phyloP scores from a whole-genome alignment of 2,797 vertebrate genomes.

The Hipposideros larvatus region DNA sequence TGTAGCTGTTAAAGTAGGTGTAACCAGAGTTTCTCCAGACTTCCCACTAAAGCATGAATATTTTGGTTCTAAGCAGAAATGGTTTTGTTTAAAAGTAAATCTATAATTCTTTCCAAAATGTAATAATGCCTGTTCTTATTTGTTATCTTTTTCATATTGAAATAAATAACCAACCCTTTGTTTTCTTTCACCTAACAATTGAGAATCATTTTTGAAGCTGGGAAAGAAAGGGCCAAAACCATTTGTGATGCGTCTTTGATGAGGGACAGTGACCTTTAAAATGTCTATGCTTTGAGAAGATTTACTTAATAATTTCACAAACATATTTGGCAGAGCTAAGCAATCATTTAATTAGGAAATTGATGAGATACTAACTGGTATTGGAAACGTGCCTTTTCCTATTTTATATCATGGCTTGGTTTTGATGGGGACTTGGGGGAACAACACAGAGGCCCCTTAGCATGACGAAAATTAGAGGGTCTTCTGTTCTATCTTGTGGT shows the following conservation, averaged over 20 bases:
- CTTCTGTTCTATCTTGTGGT: background rate
- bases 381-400: conserved; percentile 25
- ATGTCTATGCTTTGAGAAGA: conserved; percentile 1
- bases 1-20: background rate
- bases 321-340: conserved; percentile 1
- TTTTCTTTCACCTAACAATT: background rate
- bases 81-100: conserved; percentile 38
- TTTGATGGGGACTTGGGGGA: conserved; percentile 4
- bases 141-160: background rate
- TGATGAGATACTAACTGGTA: conserved; percentile 38
- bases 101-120: background rate
- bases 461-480: conserved; percentile 41
- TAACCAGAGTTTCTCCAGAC: background rate
- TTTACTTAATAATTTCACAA: conserved; percentile 51
- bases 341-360: conserved; percentile 58
- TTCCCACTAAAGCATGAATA: background rate
- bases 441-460: background rate
- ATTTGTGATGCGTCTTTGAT: background rate
- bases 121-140: background rate
- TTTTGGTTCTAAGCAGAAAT: background rate
- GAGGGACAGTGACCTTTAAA: background rate
- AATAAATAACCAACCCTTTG: background rate
- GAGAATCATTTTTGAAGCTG: conserved; percentile 10
- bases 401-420: background rate
- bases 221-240: background rate